Percentiles rank a stretch among this genome's conserved stretches.
phyloP scores from a whole-genome alignment of 1,140 invertebrate species.

The Catajapyx aquilonaris region DNA sequence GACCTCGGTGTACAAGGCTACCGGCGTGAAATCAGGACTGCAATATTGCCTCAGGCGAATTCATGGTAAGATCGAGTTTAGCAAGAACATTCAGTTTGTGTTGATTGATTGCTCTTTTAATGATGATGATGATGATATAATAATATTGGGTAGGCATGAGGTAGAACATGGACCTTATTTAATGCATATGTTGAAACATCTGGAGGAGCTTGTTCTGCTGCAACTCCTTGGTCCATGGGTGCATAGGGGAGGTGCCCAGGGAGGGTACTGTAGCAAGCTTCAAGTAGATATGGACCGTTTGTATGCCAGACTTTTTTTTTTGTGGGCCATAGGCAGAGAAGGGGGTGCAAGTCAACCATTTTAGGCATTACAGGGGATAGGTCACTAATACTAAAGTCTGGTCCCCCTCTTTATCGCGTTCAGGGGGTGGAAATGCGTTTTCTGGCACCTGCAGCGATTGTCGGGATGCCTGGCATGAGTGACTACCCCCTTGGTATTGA shows the following conservation, averaged over 20 bases:
- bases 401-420: too few relatives aligned
- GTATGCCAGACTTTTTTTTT: too few relatives aligned
- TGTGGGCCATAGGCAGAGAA: too few relatives aligned
- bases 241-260: not conserved
- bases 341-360: too few relatives aligned
- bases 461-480: too few relatives aligned
- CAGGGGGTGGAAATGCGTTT: too few relatives aligned
- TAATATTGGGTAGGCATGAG: not conserved
- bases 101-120: not conserved
- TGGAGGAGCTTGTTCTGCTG: slow-evolving; percentile 7
- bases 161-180: slow-evolving; percentile 5
- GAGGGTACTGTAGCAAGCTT: not conserved
- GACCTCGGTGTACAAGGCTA: slow-evolving; percentile 78
- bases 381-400: too few relatives aligned
- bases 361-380: too few relatives aligned
- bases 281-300: too few relatives aligned
- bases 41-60: slow-evolving; percentile 71
- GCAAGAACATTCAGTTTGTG: not conserved
- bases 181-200: slow-evolving; percentile 7
- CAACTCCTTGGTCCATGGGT: not conserved
- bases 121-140: too few relatives aligned
- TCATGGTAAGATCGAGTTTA: slow-evolving; percentile 37
- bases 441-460: too few relatives aligned
- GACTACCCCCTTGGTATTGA: too few relatives aligned
- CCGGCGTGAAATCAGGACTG: slow-evolving; percentile 65